A percentile compares a stretch with the other conserved stretches of the same genome.
phyloP scores from a whole-genome alignment of 2,113 vertebrate species.

The Arvicanthis niloticus region DNA sequence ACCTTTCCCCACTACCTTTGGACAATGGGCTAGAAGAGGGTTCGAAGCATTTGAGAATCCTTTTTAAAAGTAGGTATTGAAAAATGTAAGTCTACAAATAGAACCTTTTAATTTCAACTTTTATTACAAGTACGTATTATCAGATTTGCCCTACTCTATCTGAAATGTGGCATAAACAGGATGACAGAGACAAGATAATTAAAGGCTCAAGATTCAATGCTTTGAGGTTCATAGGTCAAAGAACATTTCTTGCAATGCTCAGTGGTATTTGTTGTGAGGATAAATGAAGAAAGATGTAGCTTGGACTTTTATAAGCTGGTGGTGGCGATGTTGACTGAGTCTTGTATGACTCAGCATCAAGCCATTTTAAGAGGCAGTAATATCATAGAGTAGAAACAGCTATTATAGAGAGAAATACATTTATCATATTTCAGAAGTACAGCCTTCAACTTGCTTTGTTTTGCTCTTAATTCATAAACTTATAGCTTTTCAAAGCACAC shows the following conservation, averaged over 20 bases:
- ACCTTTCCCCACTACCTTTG: too few species aligned
- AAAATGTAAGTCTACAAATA: too few species aligned
- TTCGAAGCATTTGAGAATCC: too few species aligned
- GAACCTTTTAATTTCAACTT: neutral
- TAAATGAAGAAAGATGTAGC: neutral
- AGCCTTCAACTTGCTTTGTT: conserved; percentile 5
- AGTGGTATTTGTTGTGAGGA: neutral
- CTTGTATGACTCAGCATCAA: neutral
- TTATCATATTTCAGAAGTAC: neutral
- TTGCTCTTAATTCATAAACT: conserved; percentile 13
- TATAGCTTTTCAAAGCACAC: neutral
- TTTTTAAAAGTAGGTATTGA: too few species aligned
- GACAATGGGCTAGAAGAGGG: too few species aligned
- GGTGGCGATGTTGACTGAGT: neutral
- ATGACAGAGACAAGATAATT: neutral
- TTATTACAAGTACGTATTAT: neutral
- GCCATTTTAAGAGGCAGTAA: neutral
- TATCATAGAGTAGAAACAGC: neutral
- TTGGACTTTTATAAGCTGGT: neutral
- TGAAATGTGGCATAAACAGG: neutral
- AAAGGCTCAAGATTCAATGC: neutral
- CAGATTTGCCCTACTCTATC: neutral
- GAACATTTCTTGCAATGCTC: neutral
- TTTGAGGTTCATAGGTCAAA: neutral
- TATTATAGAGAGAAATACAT: conserved; percentile 15